Evolutionary conservation across 2,113 vertebrate genomes (phyloP).

Genomic region (Neodon shergylaensis): DNA sequence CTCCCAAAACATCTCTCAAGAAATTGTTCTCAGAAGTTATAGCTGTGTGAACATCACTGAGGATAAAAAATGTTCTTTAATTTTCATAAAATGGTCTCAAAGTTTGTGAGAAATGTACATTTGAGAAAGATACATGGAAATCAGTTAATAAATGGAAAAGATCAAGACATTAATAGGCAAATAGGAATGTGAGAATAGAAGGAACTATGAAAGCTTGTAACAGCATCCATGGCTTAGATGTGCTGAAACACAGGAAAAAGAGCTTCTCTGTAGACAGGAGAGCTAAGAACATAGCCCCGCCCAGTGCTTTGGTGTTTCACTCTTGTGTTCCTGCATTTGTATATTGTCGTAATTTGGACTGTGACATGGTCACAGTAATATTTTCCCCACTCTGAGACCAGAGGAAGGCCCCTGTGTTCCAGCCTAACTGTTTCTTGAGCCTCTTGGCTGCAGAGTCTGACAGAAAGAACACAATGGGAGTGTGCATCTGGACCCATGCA

Average conservation of each 20-base stretch:
- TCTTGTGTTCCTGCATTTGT: neutral
- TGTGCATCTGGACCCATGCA: neutral
- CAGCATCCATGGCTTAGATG: neutral
- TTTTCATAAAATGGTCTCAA: slow-evolving; percentile 60
- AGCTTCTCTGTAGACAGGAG: neutral
- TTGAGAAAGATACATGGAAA: slow-evolving; percentile 26
- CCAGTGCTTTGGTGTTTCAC: neutral
- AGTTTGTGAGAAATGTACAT: slow-evolving; percentile 52
- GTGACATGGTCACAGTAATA: neutral
- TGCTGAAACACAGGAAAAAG: neutral
- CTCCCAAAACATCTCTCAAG: slow-evolving; percentile 61
- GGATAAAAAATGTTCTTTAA: slow-evolving; percentile 42
- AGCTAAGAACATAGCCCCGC: neutral
- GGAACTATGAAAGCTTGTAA: neutral
- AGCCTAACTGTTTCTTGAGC: neutral
- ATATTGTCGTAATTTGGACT: slow-evolving; percentile 32
- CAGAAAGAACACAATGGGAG: neutral
- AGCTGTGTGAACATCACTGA: slow-evolving; percentile 35
- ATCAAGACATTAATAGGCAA: slow-evolving; percentile 7
- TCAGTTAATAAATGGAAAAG: slow-evolving; percentile 45
- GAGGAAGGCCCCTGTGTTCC: neutral
- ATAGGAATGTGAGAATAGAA: neutral
- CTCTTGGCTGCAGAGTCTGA: neutral
- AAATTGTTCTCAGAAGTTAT: slow-evolving; percentile 64
- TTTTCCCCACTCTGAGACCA: neutral